Base-by-base conservation (phyloP, 2,113 vertebrate species). In the Halcyon senegalensis region DNA sequence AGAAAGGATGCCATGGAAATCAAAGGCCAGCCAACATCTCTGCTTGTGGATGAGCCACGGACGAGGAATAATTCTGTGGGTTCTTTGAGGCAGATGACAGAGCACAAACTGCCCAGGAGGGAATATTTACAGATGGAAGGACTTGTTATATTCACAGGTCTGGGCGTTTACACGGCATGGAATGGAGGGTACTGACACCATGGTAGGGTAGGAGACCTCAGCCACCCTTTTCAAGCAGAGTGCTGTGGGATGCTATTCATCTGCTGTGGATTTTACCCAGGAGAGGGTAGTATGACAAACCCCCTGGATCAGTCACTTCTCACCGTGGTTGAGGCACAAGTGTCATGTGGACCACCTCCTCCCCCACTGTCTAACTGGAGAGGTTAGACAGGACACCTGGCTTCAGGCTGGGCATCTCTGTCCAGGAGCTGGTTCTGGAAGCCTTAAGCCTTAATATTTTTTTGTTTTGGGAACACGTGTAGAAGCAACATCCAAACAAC, bases 81-180 rank as follows among this genome's bases (percentile, higher is more conserved):
- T 18, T 67, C 39, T 35, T 43, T 64, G 39, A 68, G 44, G 76
- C 46, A 89, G 80, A n/a, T 60, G 15, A 28, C 60, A 28, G 11
- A 24, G 24, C 3, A 24, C 18, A 19, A 53, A 43, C 20, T 78
- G 44, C 60, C 39, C 46, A 44, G 35, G 60, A 82, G 27, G n/a
- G 46, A 39, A 41, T 33, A 50, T 31, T 39, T 53, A 25, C 58
- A 30, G 53, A 33, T 5, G 23, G 51, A 66, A 75, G 31, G 59
- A 35, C n/a, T 69, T 48, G 25, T 55, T 56, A 28, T 16, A 37
- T 46, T 58, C 20, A 25, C 53, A 55, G 48, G n/a, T 77, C 64
- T 58, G 50, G 18, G 27, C 6, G 28, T 85, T 35, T 21, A 35
- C 19, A 39, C 3, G 11, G 1, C 0, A 0, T 63, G 23, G 59